Evolutionary conservation across 2,113 vertebrate genomes (phyloP).

Genomic region (Toxotes chatareus): DNA sequence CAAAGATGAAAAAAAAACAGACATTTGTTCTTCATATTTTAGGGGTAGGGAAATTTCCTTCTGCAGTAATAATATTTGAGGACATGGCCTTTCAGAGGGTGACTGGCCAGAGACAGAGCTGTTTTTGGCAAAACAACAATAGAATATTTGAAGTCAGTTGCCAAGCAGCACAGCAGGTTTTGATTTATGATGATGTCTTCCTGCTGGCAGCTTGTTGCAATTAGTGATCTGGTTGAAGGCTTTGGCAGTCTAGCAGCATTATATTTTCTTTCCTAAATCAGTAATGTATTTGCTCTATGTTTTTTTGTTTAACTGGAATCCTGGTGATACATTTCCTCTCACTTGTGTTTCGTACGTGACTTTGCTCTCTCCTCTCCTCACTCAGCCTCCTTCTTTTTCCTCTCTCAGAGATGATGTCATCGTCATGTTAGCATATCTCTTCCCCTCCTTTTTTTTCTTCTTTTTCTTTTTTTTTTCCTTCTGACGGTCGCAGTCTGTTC

Average conservation of each 20-base stretch:
- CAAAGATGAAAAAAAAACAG: not conserved
- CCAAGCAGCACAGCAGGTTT: slow-evolving; percentile 80
- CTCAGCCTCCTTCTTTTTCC: slow-evolving; percentile 45
- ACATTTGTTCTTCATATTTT: slow-evolving; percentile 13
- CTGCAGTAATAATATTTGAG: slow-evolving; percentile 43
- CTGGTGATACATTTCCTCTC: slow-evolving; percentile 55
- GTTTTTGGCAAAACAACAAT: slow-evolving; percentile 80
- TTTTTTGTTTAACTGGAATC: slow-evolving; percentile 40
- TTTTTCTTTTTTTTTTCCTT: no score
- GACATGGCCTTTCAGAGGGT: slow-evolving; percentile 48
- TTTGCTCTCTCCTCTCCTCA: slow-evolving; percentile 44
- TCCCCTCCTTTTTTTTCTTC: slow-evolving; percentile 32
- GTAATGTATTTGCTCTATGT: slow-evolving; percentile 51
- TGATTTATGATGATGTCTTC: slow-evolving; percentile 81
- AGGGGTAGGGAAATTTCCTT: slow-evolving; percentile 18
- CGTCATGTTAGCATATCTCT: slow-evolving; percentile 65
- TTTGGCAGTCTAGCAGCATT: slow-evolving; percentile 38
- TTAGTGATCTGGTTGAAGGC: slow-evolving; percentile 74
- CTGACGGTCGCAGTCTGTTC: slow-evolving; percentile 28
- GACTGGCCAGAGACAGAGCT: slow-evolving; percentile 56
- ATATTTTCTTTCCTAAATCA: slow-evolving; percentile 65
- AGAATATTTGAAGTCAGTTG: slow-evolving; percentile 81
- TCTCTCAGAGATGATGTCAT: slow-evolving; percentile 73
- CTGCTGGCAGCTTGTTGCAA: slow-evolving; percentile 81
- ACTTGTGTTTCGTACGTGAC: slow-evolving; percentile 55